A percentile compares a stretch with the other conserved stretches of the same genome.
Conservation (phyloP, 2,797 vertebrate species). For the Mallotus villosus region DNA sequence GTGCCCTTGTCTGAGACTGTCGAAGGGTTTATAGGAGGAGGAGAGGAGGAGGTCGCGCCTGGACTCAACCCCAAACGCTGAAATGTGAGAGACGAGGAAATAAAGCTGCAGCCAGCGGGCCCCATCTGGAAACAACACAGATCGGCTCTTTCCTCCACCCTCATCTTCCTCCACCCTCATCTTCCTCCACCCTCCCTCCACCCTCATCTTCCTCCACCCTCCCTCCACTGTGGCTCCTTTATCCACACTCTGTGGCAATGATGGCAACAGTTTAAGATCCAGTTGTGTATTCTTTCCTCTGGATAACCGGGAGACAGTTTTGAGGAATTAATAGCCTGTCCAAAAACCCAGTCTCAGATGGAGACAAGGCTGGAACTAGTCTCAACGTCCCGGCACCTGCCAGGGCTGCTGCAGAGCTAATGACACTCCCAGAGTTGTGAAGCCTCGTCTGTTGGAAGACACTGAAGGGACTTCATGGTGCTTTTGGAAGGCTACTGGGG, state of each 20-base stretch:
- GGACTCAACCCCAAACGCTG: conserved; percentile 44
- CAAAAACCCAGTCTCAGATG: conserved; percentile 41
- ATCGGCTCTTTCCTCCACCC: conserved; percentile 50
- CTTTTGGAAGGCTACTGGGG: conserved; percentile 23
- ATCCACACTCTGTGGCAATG: conserved; percentile 53
- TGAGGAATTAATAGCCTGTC: conserved; percentile 43
- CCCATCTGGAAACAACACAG: conserved; percentile 64
- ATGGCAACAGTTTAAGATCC: conserved; percentile 43
- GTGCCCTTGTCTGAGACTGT: too few species aligned
- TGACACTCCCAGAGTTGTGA: conserved; percentile 13
- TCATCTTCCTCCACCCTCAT: too few species aligned
- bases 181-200: conserved; percentile 34
- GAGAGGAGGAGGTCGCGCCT: conserved; percentile 28
- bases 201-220: conserved; percentile 48
- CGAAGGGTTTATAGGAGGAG: conserved; percentile 4
- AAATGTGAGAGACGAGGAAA: conserved; percentile 31
- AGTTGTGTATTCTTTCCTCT: conserved; percentile 53
- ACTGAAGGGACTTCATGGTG: conserved; percentile 21
- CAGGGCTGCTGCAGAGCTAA: conserved; percentile 24
- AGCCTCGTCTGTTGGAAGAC: conserved; percentile 29
- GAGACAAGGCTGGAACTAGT: conserved; percentile 52
- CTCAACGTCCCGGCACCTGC: conserved; percentile 58
- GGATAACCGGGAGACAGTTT: conserved; percentile 49
- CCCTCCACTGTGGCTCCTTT: conserved; percentile 41
- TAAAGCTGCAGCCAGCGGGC: conserved; percentile 38